These are phyloP conservation scores for Heliconius ethilla DNA, from an alignment of 2,888 invertebrate species.

Conservation along the genomic window DNA sequence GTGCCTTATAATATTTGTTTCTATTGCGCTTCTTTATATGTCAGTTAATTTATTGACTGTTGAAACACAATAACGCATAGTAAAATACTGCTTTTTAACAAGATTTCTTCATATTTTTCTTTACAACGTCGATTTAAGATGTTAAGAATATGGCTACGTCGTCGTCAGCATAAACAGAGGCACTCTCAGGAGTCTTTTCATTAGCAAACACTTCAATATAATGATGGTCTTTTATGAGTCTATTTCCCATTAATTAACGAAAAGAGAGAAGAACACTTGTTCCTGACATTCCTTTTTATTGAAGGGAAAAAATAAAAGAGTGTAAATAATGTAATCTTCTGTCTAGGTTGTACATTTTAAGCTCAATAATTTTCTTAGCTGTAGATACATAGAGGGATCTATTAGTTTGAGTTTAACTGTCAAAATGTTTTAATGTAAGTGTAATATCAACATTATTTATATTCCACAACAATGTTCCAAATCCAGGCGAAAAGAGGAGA, in stretches of 20 bases:
- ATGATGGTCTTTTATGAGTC: background rate
- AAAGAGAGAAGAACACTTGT: conserved; percentile 4
- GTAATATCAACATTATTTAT: too few relatives aligned
- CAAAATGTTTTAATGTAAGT: too few relatives aligned
- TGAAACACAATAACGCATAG: too few relatives aligned
- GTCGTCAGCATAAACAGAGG: conserved; percentile 6
- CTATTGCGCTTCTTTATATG: too few relatives aligned
- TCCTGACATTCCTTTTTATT: background rate
- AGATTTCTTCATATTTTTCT: background rate
- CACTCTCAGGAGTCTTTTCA: conserved; percentile 6
- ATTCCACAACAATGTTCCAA: too few relatives aligned
- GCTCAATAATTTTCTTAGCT: too few relatives aligned
- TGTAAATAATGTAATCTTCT: too few relatives aligned
- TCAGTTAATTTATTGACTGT: too few relatives aligned
- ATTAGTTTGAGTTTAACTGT: too few relatives aligned
- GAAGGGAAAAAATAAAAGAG: background rate
- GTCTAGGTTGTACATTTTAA: too few relatives aligned
- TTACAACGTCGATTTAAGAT: background rate
- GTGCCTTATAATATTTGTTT: background rate
- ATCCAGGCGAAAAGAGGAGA: too few relatives aligned
- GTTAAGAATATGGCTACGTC: background rate
- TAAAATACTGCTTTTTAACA: background rate
- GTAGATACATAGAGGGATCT: too few relatives aligned
- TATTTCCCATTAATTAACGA: conserved; percentile 14
- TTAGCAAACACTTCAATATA: conserved; percentile 8